Evolutionary conservation across 2,888 invertebrate species (phyloP), one percentile per base, ranked within the genome.

Genomic region (Scrobipalpa costella): DNA sequence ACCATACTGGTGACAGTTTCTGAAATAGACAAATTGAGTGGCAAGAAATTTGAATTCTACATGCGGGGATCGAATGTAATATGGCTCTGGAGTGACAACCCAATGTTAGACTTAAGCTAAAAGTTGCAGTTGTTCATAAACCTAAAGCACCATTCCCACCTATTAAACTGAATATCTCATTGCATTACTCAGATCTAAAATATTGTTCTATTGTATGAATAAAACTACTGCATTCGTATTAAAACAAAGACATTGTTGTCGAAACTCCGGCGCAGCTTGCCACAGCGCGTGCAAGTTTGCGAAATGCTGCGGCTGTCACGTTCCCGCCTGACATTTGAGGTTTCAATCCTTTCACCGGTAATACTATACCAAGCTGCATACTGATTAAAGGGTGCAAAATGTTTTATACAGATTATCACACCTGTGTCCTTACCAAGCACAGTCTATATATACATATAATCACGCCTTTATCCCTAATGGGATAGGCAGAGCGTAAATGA

Each of bases 281-380:
- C 68, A 73, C 85, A 86, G 75, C 77, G 75, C 77, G 81, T 79
- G 84, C 81, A 74, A 73, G 71, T 86, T 90, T 89, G 82, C 89
- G 88, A 88, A 88, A 90, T 78, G 74, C 70, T 73, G 73, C 67
- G 72, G 70, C 70, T 75, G 80, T 85, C 85, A 86, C 87, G 85
- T 84, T 82, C 74, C 74, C 68, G 72, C 75, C 75, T 84, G 87
- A 86, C 84, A 85, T 86, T 87, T 79, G 73, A 78, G 79, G 79
- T 79, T 75, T 78, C 74, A 79, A 77, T 84, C 85, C 88, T 88
- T 88, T 88, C 87, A 88, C 86, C 83, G 76, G 7, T 21, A 19
- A 50, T 50, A 50, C 50, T 17, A 40, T 36, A 27, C 58, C n/a
- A n/a, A n/a, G n/a, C n/a, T n/a, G n/a, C n/a, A 1, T 8, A 13